These are phyloP conservation scores for Chionoecetes opilio DNA, from an alignment of 1,140 invertebrate species.

Conservation along the genomic window DNA sequence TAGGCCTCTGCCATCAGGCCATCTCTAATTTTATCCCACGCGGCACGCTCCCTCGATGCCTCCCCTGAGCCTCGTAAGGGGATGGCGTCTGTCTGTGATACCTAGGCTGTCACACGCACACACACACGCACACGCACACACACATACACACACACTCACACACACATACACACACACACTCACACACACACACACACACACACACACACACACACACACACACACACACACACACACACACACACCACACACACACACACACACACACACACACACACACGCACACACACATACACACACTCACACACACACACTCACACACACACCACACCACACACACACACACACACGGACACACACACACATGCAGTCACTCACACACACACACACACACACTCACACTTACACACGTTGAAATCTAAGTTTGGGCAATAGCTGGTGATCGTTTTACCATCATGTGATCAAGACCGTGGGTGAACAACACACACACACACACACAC, in stretches of 20 bases:
- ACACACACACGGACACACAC: constrained; percentile 16
- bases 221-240: constrained; percentile 37
- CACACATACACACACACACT: background rate
- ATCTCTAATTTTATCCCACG: background rate
- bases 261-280: constrained; percentile 37
- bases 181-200: constrained; percentile 21
- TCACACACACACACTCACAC: constrained; percentile 25
- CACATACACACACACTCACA: constrained; percentile 38
- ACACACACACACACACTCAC: constrained; percentile 45
- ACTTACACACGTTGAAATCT: no score
- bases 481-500: no score
- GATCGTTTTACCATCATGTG: no score
- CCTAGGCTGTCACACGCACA: background rate
- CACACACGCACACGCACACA: constrained; percentile 49
- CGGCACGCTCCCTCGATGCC: background rate
- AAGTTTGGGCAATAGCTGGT: no score
- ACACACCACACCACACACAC: constrained; percentile 27
- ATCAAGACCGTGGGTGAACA: no score
- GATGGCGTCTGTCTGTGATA: background rate
- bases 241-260: constrained; percentile 25
- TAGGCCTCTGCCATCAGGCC: background rate
- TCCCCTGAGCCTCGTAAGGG: background rate
- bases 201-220: constrained; percentile 45
- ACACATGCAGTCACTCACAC: no score
- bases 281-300: constrained; percentile 43